These are phyloP conservation scores for Trinorchestia longiramus DNA, from an alignment of 1,140 invertebrate genomes.

Conservation along the genomic window DNA sequence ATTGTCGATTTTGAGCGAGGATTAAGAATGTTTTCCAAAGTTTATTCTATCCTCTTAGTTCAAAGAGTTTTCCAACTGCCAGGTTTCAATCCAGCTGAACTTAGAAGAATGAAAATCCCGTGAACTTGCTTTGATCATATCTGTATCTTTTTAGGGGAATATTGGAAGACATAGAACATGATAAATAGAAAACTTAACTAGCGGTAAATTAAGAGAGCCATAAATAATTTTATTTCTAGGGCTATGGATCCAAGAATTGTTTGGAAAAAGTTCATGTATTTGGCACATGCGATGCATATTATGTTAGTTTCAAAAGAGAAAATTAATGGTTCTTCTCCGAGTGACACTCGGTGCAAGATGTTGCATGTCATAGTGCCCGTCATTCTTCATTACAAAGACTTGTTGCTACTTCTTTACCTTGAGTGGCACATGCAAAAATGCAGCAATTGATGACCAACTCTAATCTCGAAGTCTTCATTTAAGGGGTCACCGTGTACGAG, in stretches of 20 bases:
- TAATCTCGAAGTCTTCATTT: background rate
- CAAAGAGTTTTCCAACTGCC: background rate
- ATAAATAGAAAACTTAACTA: background rate
- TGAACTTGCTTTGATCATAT: background rate
- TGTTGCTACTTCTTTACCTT: constrained; percentile 54
- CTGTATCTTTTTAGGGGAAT: background rate
- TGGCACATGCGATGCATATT: background rate
- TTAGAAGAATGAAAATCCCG: background rate
- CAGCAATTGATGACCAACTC: constrained; percentile 42
- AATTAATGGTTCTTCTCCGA: background rate
- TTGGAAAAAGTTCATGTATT: background rate
- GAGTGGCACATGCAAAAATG: constrained; percentile 50
- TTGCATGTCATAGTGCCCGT: constrained; percentile 27
- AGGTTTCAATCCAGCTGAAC: background rate
- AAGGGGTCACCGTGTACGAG: background rate
- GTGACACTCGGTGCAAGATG: constrained; percentile 4
- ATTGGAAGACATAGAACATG: background rate
- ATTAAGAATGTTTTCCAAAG: background rate
- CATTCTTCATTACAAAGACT: constrained; percentile 53
- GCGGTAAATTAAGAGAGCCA: background rate
- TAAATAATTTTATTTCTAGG: background rate
- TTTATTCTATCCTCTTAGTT: background rate
- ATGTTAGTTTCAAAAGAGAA: background rate
- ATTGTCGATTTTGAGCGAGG: background rate
- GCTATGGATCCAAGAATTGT: background rate